Evolutionary conservation across 2,888 invertebrate genomes (phyloP), one percentile per base, ranked within the genome.

Genomic region (Psylliodes chrysocephalus): DNA sequence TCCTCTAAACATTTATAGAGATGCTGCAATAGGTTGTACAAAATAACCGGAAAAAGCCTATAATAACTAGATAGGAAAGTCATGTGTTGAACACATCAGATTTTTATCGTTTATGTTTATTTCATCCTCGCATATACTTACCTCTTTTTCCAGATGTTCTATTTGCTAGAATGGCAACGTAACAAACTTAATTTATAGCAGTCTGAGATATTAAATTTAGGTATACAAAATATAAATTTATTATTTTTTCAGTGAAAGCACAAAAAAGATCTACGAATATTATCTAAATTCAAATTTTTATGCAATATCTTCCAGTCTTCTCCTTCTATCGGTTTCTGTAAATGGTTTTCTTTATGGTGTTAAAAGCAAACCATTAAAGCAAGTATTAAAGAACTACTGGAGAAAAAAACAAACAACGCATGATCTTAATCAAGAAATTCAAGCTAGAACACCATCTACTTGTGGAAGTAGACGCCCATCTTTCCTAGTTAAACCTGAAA

Each of bases 311-410:
- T 87, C 88, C 2, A 85, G 87, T n/a, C 82, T 91, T 22, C 82
- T 92, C 38, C 87, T 90, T 4, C 89, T 89, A 63, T 90, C 91
- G 4, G 89, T 91, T 1, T 88, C 89, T 0, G 85, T 92, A 33
- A 92, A 93, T 77, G 90, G 90, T n/a, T 87, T 92, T 53, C 82
- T 93, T 40, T 93, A 93, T 77, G 93, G 93, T 38, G 85, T 93
- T 53, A 88, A 91, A 77, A 92, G 90, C 79, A 89, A 90, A 79
- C 86, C 88, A 0, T 82, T 93, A 33, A 85, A 89, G 63, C 89
- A 90, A 76, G 89, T 91, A 54, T 88, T 93, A 72, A 86, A 90
- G 71, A 91, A 92, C 78, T 92, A 92, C 78, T 89, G 90, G 86
- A 85, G 92, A 49, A 92, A 92, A 82, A 87, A 91, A 78, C 86